Evolutionary conservation across 2,797 vertebrate species (phyloP).

Genomic region (Brachymystax lenok): DNA sequence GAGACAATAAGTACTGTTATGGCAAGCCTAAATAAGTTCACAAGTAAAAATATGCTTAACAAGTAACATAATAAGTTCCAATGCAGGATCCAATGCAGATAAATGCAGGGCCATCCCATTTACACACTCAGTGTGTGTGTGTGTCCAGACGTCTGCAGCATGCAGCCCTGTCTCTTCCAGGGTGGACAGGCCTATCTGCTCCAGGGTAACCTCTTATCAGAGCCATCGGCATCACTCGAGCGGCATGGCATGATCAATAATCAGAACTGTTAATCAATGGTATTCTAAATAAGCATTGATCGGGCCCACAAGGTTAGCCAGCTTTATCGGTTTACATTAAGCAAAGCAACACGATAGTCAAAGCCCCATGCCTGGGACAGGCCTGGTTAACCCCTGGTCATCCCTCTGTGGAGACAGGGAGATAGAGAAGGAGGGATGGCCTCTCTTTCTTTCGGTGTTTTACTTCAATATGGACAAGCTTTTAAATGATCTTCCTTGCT

Average conservation of each 20-base stretch:
- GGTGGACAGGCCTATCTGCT: conserved; percentile 62
- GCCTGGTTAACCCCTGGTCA: conserved; percentile 51
- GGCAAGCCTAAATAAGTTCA: no score
- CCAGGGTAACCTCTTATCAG: conserved; percentile 74
- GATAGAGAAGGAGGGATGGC: conserved; percentile 13
- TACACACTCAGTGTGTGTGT: not conserved
- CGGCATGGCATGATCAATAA: conserved; percentile 81
- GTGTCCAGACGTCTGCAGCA: conserved; percentile 32
- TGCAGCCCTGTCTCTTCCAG: conserved; percentile 21
- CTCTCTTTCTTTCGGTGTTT: not conserved
- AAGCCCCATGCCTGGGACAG: conserved; percentile 59
- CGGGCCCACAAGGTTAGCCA: conserved; percentile 79
- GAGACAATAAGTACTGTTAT: no score
- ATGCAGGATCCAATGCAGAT: not conserved
- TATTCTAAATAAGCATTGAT: conserved; percentile 84
- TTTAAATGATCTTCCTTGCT: not conserved
- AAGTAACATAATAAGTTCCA: no score
- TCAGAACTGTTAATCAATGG: conserved; percentile 85
- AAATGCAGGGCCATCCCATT: not conserved
- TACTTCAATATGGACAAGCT: not conserved
- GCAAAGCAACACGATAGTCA: conserved; percentile 78
- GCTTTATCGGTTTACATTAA: conserved; percentile 82
- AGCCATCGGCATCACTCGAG: conserved; percentile 77
- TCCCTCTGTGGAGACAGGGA: conserved; percentile 41
- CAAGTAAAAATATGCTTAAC: no score